Base-by-base conservation (phyloP, 2,113 vertebrate genomes). In the Trichomycterus rosablanca region DNA sequence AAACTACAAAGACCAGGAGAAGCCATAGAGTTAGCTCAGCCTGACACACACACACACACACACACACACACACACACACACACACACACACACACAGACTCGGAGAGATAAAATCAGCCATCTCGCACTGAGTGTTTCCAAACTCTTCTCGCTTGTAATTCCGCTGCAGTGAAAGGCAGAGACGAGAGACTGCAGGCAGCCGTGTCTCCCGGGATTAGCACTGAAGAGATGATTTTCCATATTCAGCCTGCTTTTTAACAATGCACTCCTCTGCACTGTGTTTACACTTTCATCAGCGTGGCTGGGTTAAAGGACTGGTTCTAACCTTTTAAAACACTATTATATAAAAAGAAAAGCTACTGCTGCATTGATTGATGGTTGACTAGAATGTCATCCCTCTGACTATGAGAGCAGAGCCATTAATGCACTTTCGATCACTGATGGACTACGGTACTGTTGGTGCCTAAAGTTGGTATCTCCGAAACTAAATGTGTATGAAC, bases 1-100 rank as follows among this genome's bases (percentile, higher is more conserved):
- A n/a, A 30, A 43, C 73, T 61, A 70, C 67, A 75, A 71, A 82
- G 67, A 60, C 62, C 40, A 58, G 48, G 52, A 74, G 65, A 75
- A 45, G 59, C 45, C 50, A 45, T 40, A 37, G 68, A 57, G n/a
- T 68, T 68, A n/a, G n/a, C 16, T 49, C 16, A 30, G 22, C 15
- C 59, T 8, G 12, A 40, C 26, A 30, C 24, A 53, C 40, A 22
- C 5, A 45, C 16, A 58, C 6, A 37, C 19, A 22, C 5, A 45
- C 16, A 58, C 6, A 37, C 19, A 22, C 5, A 45, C 16, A 58
- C 6, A 37, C 19, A 40, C 26, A 30, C 24, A 53, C 40, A 40
- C 26, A 30, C 24, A 53, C 40, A 40, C 26, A 30, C 24, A 53
- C 40, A 22, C 5, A 45, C 16, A 58, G 9, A 37, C 19, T 30